These are phyloP conservation scores for Resseliella maxima DNA, from an alignment of 2,888 invertebrate species.

Conservation along the genomic window DNA sequence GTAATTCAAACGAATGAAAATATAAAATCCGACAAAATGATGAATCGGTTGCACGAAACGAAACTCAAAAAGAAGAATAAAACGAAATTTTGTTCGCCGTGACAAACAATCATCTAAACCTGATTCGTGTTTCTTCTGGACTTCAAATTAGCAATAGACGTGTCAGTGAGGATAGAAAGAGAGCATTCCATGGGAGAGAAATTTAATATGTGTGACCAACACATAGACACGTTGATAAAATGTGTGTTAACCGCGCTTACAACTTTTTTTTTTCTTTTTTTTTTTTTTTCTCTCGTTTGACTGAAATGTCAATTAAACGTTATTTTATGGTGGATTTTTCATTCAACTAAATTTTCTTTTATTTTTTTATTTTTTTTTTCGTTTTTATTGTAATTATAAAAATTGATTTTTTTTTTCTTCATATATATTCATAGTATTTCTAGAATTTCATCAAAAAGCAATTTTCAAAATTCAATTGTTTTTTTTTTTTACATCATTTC, in stretches of 20 bases:
- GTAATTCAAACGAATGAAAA: background rate
- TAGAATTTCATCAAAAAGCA: too few species aligned
- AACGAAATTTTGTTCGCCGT: constrained; percentile 1
- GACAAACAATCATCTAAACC: constrained; percentile 24
- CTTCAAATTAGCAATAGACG: background rate
- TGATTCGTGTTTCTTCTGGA: background rate
- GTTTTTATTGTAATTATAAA: too few species aligned
- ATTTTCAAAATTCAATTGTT: too few species aligned
- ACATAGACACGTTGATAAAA: background rate
- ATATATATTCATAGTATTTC: too few species aligned
- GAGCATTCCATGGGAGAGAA: constrained; percentile 22
- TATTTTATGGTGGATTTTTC: too few species aligned
- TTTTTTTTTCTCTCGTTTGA: too few species aligned
- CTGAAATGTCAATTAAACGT: background rate
- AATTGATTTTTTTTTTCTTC: too few species aligned
- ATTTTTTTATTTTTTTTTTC: too few species aligned
- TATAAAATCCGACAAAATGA: background rate
- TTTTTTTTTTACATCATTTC: too few species aligned
- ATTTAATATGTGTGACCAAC: background rate
- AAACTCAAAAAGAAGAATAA: background rate
- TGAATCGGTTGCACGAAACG: background rate
- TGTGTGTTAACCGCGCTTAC: constrained; percentile 14
- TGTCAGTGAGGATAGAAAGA: background rate
- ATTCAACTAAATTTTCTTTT: too few species aligned
- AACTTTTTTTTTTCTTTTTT: background rate